Base-by-base conservation (phyloP, 2,113 vertebrate genomes). In the Manacus vitellinus region DNA sequence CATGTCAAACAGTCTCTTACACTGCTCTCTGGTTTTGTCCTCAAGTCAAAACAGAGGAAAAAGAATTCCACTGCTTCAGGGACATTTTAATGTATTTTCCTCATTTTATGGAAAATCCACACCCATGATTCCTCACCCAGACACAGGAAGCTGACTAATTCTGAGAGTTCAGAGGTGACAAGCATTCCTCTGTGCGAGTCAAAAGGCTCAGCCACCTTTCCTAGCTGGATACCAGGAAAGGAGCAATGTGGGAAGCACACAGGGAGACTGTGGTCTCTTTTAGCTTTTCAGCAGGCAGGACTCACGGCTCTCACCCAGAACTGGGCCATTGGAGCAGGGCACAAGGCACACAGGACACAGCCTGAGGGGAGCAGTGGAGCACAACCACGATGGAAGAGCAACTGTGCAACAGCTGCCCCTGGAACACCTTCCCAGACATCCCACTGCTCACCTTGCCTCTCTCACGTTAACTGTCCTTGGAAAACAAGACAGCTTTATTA, bases 371-470 rank as follows among this genome's bases (percentile, higher is more conserved):
- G 43, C 9, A 49, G 21, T 5, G 0, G 0, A 80, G 54, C n/a
- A 31, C 0, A 0, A 39, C n/a, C 68, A 17, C 3, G 1, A 5
- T 0, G 0, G 7, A 62, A 25, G 4, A 39, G 28, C 52, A 41
- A 19, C 30, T 3, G 18, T 2, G 37, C 51, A 9, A 5, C 20
- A 58, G 6, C 88, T 31, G 23, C 59, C 39, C 56, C 70, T 4
- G 9, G 28, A 43, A 14, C 18, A 1, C 18, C 15, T 28, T 4
- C 71, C 61, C 31, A 14, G 47, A 9, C 44, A 18, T 4, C 22
- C 46, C 77, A 8, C 44, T 4, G 3, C n/a, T 54, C 51, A 6
- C 47, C 46, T 4, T 7, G 44, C 49, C 30, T 22, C 82, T 49
- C 79, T 59, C n/a, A 0, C 4, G 3, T 9, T 4, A 31, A 9